Evolutionary conservation across 2,113 vertebrate species (phyloP).

Genomic region (Copsychus sechellarum): DNA sequence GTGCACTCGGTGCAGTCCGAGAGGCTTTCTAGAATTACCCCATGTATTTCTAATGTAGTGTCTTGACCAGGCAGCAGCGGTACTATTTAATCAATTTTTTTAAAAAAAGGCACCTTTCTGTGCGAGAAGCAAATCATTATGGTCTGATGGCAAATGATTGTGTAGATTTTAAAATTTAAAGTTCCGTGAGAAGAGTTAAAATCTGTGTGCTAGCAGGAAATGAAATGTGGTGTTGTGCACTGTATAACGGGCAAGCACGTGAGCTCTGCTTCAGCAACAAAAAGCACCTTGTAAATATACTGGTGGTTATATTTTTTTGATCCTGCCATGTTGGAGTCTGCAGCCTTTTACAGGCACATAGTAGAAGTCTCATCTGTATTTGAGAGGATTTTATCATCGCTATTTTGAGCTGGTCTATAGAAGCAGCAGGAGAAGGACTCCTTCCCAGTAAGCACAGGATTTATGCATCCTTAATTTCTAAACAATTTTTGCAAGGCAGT

Average conservation of each 20-base stretch:
- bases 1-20: neutral
- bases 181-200: neutral
- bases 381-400: conserved; percentile 20
- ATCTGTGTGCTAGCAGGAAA: conserved; percentile 39
- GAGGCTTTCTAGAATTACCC: neutral
- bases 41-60: neutral
- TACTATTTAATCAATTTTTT: neutral
- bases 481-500: neutral
- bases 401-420: neutral
- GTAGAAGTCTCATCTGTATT: neutral
- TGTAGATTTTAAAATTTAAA: conserved; percentile 14
- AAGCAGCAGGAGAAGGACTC: neutral
- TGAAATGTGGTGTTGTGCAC: conserved; percentile 19
- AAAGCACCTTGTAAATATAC: conserved; percentile 23
- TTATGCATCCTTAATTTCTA: conserved; percentile 31
- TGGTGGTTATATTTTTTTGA: neutral
- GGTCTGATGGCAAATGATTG: neutral
- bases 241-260: conserved; percentile 13
- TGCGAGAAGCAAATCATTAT: neutral
- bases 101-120: neutral
- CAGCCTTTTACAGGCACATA: conserved; percentile 5
- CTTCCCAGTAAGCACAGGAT: neutral
- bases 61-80: neutral
- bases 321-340: conserved; percentile 40
- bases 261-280: conserved; percentile 7